Conservation (phyloP, 2,113 vertebrate species). For the Thamnophis sirtalis region DNA sequence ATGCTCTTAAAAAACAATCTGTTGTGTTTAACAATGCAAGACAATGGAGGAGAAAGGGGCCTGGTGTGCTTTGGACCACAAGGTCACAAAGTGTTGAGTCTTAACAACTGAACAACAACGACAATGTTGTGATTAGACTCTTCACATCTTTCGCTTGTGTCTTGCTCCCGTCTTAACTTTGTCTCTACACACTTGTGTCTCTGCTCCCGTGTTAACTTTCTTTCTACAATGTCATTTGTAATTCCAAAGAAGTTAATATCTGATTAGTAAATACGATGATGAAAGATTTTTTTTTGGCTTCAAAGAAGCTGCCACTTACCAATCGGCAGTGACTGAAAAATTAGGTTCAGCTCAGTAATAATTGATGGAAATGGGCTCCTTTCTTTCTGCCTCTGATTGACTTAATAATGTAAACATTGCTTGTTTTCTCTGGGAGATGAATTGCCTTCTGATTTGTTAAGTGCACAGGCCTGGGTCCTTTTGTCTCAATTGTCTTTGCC, state of each 20-base stretch:
- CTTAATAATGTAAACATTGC: constrained; percentile 69
- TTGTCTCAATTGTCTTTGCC: constrained; percentile 4
- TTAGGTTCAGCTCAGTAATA: constrained; percentile 68
- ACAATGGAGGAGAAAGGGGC: too few species aligned
- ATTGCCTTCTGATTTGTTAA: constrained; percentile 58
- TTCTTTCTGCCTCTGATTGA: constrained; percentile 61
- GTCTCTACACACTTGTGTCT: background rate
- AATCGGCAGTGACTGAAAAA: constrained; percentile 64
- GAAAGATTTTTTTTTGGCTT: constrained; percentile 54
- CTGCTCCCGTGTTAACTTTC: background rate
- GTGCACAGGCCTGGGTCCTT: background rate
- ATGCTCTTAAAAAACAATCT: background rate
- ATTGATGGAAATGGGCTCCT: constrained; percentile 64
- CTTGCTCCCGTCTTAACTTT: too few species aligned
- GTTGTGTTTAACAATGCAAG: background rate
- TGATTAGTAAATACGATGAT: constrained; percentile 59
- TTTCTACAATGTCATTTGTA: constrained; percentile 49
- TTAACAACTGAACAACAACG: too few species aligned
- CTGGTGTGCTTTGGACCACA: too few species aligned
- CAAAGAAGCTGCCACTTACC: constrained; percentile 53
- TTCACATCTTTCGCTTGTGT: too few species aligned
- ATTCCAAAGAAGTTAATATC: constrained; percentile 61
- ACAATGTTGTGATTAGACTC: background rate
- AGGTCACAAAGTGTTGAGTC: too few species aligned
- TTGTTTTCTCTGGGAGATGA: constrained; percentile 64